phyloP scores from a whole-genome alignment of 2,888 invertebrate genomes.

The Dolomedes plantarius region DNA sequence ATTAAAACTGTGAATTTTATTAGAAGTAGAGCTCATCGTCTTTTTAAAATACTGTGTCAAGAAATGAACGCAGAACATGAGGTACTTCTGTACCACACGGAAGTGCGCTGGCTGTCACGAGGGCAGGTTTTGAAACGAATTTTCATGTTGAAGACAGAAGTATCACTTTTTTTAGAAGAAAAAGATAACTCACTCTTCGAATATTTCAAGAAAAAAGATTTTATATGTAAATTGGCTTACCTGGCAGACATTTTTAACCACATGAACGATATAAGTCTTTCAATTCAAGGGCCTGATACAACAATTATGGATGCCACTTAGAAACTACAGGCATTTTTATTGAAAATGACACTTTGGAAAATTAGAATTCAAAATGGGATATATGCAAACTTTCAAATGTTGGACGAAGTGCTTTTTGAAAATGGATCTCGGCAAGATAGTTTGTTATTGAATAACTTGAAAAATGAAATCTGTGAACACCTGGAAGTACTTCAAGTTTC shows the following conservation, averaged over 20 bases:
- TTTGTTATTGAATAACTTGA: constrained; percentile 9
- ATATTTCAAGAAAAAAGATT: constrained; percentile 27
- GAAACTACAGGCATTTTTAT: constrained; percentile 23
- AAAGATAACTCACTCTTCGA: constrained; percentile 23
- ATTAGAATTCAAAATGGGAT: constrained; percentile 29
- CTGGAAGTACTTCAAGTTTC: neutral
- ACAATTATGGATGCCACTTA: constrained; percentile 24
- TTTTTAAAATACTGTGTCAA: constrained; percentile 50
- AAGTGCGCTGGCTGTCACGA: constrained; percentile 47
- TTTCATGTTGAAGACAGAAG: constrained; percentile 38
- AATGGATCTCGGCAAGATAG: constrained; percentile 26
- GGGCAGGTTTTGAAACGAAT: constrained; percentile 43
- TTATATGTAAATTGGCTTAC: constrained; percentile 20
- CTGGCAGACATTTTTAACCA: constrained; percentile 22
- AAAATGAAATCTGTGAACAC: constrained; percentile 13
- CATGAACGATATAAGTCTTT: constrained; percentile 19
- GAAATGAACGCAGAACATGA: constrained; percentile 43
- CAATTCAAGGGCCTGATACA: constrained; percentile 20
- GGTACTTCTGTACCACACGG: constrained; percentile 47
- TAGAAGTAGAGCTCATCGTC: no score
- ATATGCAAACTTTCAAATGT: constrained; percentile 31
- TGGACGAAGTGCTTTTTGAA: constrained; percentile 32
- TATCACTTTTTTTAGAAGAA: constrained; percentile 22
- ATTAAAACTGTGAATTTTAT: no score
- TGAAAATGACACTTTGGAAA: constrained; percentile 25